phyloP scores from a whole-genome alignment of 1,140 invertebrate genomes.

The Laupala kohalensis region DNA sequence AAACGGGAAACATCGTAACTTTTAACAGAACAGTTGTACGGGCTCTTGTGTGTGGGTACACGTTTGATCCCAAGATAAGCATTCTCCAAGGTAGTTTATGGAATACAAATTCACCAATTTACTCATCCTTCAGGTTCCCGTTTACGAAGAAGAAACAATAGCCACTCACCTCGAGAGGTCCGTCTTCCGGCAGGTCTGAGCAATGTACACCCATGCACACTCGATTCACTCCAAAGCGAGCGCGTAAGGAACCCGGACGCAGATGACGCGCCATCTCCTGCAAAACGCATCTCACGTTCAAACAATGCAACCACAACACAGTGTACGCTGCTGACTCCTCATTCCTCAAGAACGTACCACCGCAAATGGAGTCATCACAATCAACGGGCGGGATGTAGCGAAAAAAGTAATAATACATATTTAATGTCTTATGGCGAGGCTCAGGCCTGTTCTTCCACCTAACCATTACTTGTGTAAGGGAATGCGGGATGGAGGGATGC shows the following conservation, averaged over 20 bases:
- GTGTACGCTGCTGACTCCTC: constrained; percentile 9
- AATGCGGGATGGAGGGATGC: background rate
- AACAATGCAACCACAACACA: constrained; percentile 10
- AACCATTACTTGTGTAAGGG: too few species aligned
- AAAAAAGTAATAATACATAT: background rate
- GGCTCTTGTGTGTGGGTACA: too few species aligned
- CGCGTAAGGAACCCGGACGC: constrained; percentile 68
- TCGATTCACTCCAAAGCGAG: constrained; percentile 68
- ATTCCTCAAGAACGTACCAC: constrained; percentile 10
- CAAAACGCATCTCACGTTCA: constrained; percentile 19
- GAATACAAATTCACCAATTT: too few species aligned
- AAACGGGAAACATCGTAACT: too few species aligned
- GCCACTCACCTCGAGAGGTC: constrained; percentile 52
- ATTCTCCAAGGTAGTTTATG: too few species aligned
- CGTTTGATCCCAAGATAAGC: too few species aligned
- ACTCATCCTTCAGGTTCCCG: too few species aligned
- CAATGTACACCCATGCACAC: constrained; percentile 84
- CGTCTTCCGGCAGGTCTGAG: constrained; percentile 82
- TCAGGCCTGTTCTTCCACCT: too few species aligned
- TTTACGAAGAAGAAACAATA: too few species aligned
- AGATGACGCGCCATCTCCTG: constrained; percentile 75
- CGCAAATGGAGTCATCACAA: constrained; percentile 5
- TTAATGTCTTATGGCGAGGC: too few species aligned
- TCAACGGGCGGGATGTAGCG: background rate
- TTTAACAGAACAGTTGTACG: too few species aligned